Conservation (phyloP, 92 coral and sea anemone species). For the Plumapathes pennacea region DNA sequence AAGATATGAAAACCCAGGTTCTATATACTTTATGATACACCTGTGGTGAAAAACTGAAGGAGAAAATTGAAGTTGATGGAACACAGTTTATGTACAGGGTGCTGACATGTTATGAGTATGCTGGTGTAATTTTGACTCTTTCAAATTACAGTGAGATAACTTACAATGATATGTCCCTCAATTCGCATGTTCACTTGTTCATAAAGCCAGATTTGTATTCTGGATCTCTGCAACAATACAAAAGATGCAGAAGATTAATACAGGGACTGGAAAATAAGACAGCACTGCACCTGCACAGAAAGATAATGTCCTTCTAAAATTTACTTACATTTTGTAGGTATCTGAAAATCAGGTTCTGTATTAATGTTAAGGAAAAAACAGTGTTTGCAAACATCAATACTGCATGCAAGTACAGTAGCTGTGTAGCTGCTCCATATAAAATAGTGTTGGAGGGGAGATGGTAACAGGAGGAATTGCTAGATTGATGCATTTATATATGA, state of each 20-base stretch:
- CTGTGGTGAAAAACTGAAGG: too few species aligned
- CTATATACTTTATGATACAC: too few species aligned
- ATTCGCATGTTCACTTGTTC: conserved; percentile 98
- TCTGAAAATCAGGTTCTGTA: conserved; percentile 93
- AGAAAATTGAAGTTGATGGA: too few species aligned
- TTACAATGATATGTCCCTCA: conserved; percentile 97
- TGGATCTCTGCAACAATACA: conserved; percentile 67
- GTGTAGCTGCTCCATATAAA: background rate
- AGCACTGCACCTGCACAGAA: background rate
- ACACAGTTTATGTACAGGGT: too few species aligned
- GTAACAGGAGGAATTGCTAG: too few species aligned
- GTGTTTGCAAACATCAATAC: background rate
- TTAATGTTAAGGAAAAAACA: conserved; percentile 72
- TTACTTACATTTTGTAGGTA: conserved; percentile 97
- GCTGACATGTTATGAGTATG: too few species aligned
- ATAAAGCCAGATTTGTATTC: conserved; percentile 95
- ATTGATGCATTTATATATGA: too few species aligned
- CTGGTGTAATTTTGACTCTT: too few species aligned
- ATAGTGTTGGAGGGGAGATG: too few species aligned
- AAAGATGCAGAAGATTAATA: background rate
- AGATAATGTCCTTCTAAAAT: background rate
- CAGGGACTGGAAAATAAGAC: background rate
- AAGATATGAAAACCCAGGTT: too few species aligned
- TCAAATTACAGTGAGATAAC: conserved; percentile 11
- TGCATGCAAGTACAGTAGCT: background rate